Base-by-base conservation (phyloP, 2,113 vertebrate genomes). In the Limanda limanda region DNA sequence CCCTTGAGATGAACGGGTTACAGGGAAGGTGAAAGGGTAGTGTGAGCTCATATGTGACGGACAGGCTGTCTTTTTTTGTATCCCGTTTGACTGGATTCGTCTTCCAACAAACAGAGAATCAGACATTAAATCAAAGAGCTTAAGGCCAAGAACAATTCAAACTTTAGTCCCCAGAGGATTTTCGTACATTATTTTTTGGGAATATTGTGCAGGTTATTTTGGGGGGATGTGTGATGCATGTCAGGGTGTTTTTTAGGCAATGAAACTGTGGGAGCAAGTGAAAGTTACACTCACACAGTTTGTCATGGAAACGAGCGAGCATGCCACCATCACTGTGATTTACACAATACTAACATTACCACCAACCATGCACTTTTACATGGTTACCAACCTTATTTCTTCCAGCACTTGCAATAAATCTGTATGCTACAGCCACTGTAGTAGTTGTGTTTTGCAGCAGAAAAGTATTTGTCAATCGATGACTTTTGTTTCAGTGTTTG, bases 1-100 rank as follows among this genome's bases (percentile, higher is more conserved):
- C 84, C 57, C 68, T 82, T 76, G 70, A 79, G 74, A 88, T 78
- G 68, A 72, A 70, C n/a, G 56, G 74, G 55, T 77, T 83, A 75
- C 66, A 2, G 27, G 77, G 31, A 55, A 56, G 69, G 82, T 77
- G 59, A 87, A 75, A 67, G 72, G 57, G 64, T 66, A 76, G 65
- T 69, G 74, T 71, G 35, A 82, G 54, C 57, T 68, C 60, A 64
- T 78, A 73, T 85, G 63, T 71, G 68, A 57, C 65, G 45, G 55
- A 64, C 59, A 24, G 24, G 10, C 18, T 1, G 67, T 14, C 51
- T 66, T 77, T 81, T 76, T 80, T 45, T 81, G 27, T 35, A 45
- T 67, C 18, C 60, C 5, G 37, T 71, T 74, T 76, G 42, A 74
- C 71, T 35, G 35, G 27, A 67, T 76, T 77, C 20, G 61, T 65